Base-by-base conservation (phyloP, 2,113 vertebrate species). In the Protomyctophum bolini region DNA sequence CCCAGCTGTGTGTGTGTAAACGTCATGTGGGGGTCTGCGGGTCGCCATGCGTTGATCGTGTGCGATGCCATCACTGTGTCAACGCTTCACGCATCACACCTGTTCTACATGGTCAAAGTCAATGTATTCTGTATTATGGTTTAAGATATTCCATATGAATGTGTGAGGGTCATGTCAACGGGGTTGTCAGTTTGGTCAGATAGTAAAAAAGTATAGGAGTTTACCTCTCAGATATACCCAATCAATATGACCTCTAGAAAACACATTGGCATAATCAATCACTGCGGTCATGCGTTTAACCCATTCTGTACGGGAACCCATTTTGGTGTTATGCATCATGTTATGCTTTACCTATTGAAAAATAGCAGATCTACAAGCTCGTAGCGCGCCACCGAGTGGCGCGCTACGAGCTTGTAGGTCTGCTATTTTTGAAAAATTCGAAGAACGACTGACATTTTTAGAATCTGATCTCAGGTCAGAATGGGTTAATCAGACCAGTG, bases 181-280 rank as follows among this genome's bases (percentile, higher is more conserved):
- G 21, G 7, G 54, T 8, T 50, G 68, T 71, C 69, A 70, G 58
- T 85, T 83, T 82, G 59, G 54, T 75, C 75, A 77, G 63, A 73
- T 58, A 76, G 79, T 83, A 85, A 87, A 85, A 87, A 91, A 82
- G 75, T 41, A 21, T 21, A 64, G 56, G 79, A 85, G 80, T 88
- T 90, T 88, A 80, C 76, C 72, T 89, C 86, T 75, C 58, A 68
- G 77, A 77, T 60, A 77, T 60, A 72, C 76, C 81, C 79, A 83
- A 92, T 92, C 90, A 87, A 92, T 90, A 89, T 84, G 91, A 91
- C 89, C 91, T 91, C 84, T 81, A 86, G 70, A 85, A 90, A 83
- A 81, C 75, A 75, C 81, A 83, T 82, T 63, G 80, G 77, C 82
- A 82, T 86, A 88, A 91, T 92, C 90, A 89, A 90, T 92, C 89